Evolutionary conservation across 2,797 vertebrate species (phyloP), one percentile per base, ranked within the genome.

Genomic region (Borostomias antarcticus): DNA sequence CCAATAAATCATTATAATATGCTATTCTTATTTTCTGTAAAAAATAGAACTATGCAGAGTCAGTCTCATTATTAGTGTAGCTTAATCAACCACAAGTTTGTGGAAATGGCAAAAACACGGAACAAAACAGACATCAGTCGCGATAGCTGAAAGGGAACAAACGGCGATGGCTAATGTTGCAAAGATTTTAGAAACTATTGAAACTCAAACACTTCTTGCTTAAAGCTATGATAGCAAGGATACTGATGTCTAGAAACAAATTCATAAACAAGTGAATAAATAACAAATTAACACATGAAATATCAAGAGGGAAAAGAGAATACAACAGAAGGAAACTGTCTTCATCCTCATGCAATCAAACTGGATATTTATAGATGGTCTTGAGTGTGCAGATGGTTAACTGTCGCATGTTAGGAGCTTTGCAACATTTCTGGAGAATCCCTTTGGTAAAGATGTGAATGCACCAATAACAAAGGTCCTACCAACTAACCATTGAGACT

Each of bases 21-120:
- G 75, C 51, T 71, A 73, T 72, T 82, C 80, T 73, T 43, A 17
- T 45, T 73, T 73, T 86, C 47, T 78, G 76, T 88, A 83, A 90
- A 88, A 89, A 90, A 90, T 86, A 90, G 66, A 90, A 76, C 87
- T 89, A 91, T 87, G 86, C 77, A 80, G 79, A 87, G 86, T 92
- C 90, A 90, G 89, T 92, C 85, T 89, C 33, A 56, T 79, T 81
- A 91, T 91, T 91, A 91, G 90, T 89, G 89, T 93, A 93, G 92
- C 93, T 93, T 92, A 92, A 82, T 86, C 77, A 82, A 84, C 88
- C 89, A 89, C 85, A 70, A 72, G 50, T 62, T 51, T 73, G 85
- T 86, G 88, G 86, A 64, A 79, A 87, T 25, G 61, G 52, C 52
- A 70, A 60, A 58, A 64, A 72, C 66, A 54, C 0, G 21, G 29